Conservation (phyloP, 35 echinoderm and acorn worm genomes). For the Ophiothrix spiculata region DNA sequence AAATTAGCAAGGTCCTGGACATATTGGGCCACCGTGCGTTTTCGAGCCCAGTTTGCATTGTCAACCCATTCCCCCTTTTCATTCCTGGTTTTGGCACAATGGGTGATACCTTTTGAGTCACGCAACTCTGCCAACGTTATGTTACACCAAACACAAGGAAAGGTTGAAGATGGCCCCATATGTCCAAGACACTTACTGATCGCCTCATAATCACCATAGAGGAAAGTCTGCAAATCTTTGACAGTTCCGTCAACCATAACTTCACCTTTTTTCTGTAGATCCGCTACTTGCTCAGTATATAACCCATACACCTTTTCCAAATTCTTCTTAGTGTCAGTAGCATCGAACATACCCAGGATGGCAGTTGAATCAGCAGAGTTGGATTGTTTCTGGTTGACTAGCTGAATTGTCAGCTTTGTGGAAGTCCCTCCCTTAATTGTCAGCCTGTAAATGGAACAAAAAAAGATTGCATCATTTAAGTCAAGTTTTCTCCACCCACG, state of each 20-base stretch:
- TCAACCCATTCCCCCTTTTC: not conserved
- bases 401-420: not conserved
- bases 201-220: not conserved
- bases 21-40: too few species aligned
- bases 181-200: not conserved
- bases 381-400: not conserved
- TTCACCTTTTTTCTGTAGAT: not conserved
- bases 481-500: too few species aligned
- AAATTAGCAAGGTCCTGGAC: not conserved
- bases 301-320: not conserved
- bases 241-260: not conserved
- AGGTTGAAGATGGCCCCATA: conserved; percentile 8
- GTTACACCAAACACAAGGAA: conserved; percentile 4
- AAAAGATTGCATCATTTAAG: too few species aligned
- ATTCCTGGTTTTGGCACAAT: not conserved
- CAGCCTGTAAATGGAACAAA: not conserved
- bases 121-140: not conserved
- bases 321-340: not conserved
- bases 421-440: not conserved
- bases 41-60: too few species aligned
- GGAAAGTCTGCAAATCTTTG: not conserved
- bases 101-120: not conserved
- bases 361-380: not conserved
- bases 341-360: not conserved
- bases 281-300: not conserved